phyloP scores from a whole-genome alignment of 2,113 vertebrate species.

The Odocoileus hemionus region DNA sequence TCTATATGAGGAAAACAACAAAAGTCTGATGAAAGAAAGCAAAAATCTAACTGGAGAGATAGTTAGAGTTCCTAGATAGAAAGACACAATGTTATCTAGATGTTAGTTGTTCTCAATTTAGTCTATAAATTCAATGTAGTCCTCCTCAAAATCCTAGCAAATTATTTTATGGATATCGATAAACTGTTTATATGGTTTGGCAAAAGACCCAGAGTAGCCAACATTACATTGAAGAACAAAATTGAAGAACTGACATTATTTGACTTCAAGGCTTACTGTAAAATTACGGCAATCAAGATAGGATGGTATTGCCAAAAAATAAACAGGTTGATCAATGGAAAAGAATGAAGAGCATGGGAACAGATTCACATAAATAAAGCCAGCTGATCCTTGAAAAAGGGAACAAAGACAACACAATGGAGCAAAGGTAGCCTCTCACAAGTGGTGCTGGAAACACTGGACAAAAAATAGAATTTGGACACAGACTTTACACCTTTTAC shows the following conservation, averaged over 20 bases:
- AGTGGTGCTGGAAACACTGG: not conserved
- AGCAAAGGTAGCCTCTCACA: not conserved
- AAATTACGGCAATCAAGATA: not conserved
- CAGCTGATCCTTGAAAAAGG: not conserved
- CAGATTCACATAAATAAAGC: not conserved
- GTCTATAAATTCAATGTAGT: not conserved
- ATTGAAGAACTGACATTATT: not conserved
- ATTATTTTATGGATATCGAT: not conserved
- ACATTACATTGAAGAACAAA: not conserved
- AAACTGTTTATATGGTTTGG: not conserved
- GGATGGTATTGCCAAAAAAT: not conserved
- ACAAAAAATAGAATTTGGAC: not conserved
- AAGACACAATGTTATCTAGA: not conserved
- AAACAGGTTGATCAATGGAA: not conserved
- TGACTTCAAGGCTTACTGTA: not conserved
- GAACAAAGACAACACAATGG: not conserved
- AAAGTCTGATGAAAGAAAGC: not conserved
- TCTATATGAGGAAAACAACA: not conserved
- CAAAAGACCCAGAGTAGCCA: not conserved
- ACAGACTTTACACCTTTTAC: not conserved
- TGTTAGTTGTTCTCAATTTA: not conserved
- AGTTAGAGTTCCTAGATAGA: not conserved
- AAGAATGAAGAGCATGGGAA: not conserved
- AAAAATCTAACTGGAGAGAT: not conserved
- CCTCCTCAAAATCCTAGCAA: not conserved